phyloP scores from a whole-genome alignment of 2,888 invertebrate species.

The Leptinotarsa rubiginosa region DNA sequence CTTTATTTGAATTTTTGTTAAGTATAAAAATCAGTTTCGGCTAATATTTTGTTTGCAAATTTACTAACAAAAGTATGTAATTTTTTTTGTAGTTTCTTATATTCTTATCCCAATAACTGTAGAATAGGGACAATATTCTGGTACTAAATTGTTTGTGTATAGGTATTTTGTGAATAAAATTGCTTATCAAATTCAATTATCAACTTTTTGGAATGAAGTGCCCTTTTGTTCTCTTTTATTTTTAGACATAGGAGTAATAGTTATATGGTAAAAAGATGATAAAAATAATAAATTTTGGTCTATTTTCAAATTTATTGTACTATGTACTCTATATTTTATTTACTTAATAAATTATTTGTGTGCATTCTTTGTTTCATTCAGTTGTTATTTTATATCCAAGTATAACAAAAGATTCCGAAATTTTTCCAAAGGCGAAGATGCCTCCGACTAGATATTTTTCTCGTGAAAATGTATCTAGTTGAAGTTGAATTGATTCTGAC shows the following conservation, averaged over 20 bases:
- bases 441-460: not conserved
- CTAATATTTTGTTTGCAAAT: constrained; percentile 29
- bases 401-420: not conserved
- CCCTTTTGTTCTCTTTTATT: constrained; percentile 54
- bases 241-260: constrained; percentile 56
- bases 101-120: constrained; percentile 29
- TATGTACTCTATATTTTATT: constrained; percentile 60
- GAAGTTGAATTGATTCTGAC: too few relatives aligned
- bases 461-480: too few relatives aligned
- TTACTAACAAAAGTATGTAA: constrained; percentile 26
- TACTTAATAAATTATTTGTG: constrained; percentile 62
- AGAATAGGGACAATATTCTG: constrained; percentile 29
- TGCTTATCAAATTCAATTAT: constrained; percentile 28
- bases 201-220: constrained; percentile 53
- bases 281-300: constrained; percentile 54
- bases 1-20: constrained; percentile 35
- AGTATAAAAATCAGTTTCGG: constrained; percentile 29
- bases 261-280: constrained; percentile 53
- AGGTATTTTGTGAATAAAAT: constrained; percentile 43
- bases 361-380: constrained; percentile 42
- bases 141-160: constrained; percentile 34
- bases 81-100: constrained; percentile 39
- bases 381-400: not conserved
- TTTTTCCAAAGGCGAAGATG: not conserved
- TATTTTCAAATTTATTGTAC: constrained; percentile 61